Conservation (phyloP, 2,113 vertebrate genomes). For the Lontra canadensis region DNA sequence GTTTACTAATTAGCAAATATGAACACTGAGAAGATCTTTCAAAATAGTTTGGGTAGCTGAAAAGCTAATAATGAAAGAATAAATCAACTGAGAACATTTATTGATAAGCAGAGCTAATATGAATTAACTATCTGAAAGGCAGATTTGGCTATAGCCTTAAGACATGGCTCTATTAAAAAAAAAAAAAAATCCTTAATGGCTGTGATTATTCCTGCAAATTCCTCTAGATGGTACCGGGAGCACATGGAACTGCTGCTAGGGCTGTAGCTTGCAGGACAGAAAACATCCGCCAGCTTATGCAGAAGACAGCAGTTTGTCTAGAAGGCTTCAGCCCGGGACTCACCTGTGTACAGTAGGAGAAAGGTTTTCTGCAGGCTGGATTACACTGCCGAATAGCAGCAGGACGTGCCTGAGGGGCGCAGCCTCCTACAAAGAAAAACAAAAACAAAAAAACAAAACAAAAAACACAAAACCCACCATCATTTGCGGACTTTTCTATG, state of each 20-base stretch:
- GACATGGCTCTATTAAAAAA: not conserved
- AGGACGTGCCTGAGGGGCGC: constrained; percentile 89
- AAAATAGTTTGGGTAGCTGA: not conserved
- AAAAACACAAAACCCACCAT: constrained; percentile 51
- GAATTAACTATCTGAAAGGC: constrained; percentile 9
- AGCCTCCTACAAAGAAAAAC: constrained; percentile 91
- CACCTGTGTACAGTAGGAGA: constrained; percentile 98
- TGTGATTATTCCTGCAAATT: constrained; percentile 7
- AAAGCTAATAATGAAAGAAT: constrained; percentile 18
- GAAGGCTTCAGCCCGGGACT: constrained; percentile 33
- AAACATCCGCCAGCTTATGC: not conserved
- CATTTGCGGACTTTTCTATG: not conserved
- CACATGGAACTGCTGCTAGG: constrained; percentile 30
- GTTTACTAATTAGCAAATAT: constrained; percentile 12
- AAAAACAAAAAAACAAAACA: not conserved
- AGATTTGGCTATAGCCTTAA: not conserved
- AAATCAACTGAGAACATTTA: not conserved
- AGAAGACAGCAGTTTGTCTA: not conserved
- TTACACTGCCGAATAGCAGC: constrained; percentile 90
- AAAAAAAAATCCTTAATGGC: not conserved
- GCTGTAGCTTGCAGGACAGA: not conserved
- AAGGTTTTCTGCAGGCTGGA: constrained; percentile 95
- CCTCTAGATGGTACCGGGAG: constrained; percentile 81
- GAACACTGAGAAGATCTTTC: constrained; percentile 9
- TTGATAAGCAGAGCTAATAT: not conserved